A percentile compares a stretch with the other conserved stretches of the same genome.
These are phyloP conservation scores for Cyphomyrmex costatus DNA, from an alignment of 1,140 invertebrate genomes.

Conservation along the genomic window DNA sequence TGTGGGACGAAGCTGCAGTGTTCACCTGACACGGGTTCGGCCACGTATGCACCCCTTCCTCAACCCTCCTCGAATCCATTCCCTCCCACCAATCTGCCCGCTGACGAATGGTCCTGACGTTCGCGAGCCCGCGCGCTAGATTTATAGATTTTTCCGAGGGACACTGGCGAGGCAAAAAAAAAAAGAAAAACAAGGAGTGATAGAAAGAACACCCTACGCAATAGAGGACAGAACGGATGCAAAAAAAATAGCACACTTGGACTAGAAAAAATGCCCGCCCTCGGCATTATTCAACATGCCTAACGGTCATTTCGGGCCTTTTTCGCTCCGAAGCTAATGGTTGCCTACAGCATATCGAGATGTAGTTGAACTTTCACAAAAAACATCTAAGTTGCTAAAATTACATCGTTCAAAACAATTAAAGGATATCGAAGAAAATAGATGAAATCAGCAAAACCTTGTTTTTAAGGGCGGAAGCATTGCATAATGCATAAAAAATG, in stretches of 20 bases:
- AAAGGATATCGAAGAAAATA: no score
- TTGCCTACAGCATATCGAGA: not conserved
- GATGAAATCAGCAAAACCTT: not conserved
- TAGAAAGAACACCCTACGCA: conserved; percentile 52
- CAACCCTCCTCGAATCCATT: conserved; percentile 51
- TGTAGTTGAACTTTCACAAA: conserved; percentile 29
- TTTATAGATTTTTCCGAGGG: conserved; percentile 74
- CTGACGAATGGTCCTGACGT: conserved; percentile 76
- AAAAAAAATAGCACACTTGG: conserved; percentile 51
- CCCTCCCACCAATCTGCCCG: conserved; percentile 69
- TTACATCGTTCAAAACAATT: not conserved
- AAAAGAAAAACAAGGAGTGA: conserved; percentile 42
- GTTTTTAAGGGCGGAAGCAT: not conserved
- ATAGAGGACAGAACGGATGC: conserved; percentile 5
- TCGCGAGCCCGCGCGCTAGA: conserved; percentile 67
- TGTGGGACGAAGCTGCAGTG: conserved; percentile 60
- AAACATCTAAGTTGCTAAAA: conserved; percentile 31
- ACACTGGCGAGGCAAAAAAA: conserved; percentile 37
- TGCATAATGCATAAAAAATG: no score
- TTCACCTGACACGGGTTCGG: conserved; percentile 53
- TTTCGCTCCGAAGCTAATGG: conserved; percentile 32
- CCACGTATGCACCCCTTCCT: conserved; percentile 10
- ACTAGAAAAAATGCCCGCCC: conserved; percentile 50
- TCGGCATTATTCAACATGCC: conserved; percentile 37
- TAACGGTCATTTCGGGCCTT: conserved; percentile 1